Percentiles rank a stretch among this genome's conserved stretches.
phyloP scores from a whole-genome alignment of 2,888 invertebrate genomes.

The Cephus nigrinus region DNA sequence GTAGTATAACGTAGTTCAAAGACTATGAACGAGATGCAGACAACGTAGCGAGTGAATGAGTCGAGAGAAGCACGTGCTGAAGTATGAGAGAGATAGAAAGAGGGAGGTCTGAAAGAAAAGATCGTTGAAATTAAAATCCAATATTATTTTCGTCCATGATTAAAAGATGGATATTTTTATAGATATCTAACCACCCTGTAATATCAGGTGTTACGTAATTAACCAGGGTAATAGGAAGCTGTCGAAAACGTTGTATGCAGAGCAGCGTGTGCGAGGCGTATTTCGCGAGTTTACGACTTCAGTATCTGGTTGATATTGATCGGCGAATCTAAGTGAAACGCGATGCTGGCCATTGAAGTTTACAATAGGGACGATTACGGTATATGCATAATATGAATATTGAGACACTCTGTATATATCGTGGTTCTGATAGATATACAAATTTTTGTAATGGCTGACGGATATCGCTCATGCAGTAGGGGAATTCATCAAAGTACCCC shows the following conservation, averaged over 20 bases:
- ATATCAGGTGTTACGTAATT: not conserved
- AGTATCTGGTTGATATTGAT: not conserved
- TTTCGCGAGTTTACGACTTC: not conserved
- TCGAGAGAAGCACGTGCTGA: slow-evolving; percentile 9
- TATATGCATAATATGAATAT: not conserved
- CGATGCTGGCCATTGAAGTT: not conserved
- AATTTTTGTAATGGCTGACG: too few species aligned
- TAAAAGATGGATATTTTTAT: too few species aligned
- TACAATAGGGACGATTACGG: not conserved
- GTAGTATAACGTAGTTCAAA: slow-evolving; percentile 53
- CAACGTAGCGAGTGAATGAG: not conserved
- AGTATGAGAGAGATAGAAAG: not conserved
- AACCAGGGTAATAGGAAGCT: not conserved
- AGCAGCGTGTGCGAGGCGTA: not conserved
- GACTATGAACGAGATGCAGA: slow-evolving; percentile 13
- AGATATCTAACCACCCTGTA: not conserved
- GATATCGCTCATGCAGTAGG: too few species aligned
- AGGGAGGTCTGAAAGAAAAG: not conserved
- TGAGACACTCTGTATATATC: not conserved
- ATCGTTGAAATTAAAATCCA: too few species aligned
- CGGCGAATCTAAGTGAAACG: not conserved
- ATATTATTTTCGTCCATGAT: too few species aligned
- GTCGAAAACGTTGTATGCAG: not conserved
- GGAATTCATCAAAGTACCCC: too few species aligned
- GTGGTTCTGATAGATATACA: too few species aligned